These are phyloP conservation scores for Andrena cerasifolii DNA, from an alignment of 1,140 invertebrate species.

Conservation along the genomic window DNA sequence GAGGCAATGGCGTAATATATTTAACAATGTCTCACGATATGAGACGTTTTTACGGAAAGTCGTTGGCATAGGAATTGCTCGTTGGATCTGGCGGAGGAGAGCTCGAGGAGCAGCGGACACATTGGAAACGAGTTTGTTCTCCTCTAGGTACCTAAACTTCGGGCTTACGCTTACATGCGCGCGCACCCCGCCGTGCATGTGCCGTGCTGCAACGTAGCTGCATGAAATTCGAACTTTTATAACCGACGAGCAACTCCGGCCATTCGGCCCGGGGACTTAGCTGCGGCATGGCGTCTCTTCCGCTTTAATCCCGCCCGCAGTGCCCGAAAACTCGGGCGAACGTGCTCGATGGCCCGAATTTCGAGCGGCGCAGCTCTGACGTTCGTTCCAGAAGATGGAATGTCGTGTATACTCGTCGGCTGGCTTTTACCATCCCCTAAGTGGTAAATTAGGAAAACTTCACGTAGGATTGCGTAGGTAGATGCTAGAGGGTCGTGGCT, in stretches of 20 bases:
- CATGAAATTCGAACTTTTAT: constrained; percentile 62
- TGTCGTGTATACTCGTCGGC: not conserved
- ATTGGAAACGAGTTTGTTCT: constrained; percentile 68
- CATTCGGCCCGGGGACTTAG: constrained; percentile 53
- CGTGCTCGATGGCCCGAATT: not conserved
- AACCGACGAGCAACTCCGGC: constrained; percentile 55
- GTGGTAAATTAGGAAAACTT: too few species aligned
- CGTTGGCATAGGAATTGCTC: constrained; percentile 79
- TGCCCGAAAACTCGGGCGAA: constrained; percentile 21
- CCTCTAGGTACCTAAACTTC: constrained; percentile 55
- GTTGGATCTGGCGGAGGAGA: constrained; percentile 57
- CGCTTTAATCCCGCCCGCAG: constrained; percentile 48
- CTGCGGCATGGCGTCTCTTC: constrained; percentile 19
- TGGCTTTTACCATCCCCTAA: not conserved
- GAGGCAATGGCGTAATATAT: constrained; percentile 71
- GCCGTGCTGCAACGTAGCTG: not conserved
- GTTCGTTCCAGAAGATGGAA: not conserved
- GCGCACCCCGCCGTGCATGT: not conserved
- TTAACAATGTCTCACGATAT: constrained; percentile 72
- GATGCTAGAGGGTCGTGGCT: too few species aligned
- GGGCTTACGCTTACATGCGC: constrained; percentile 27
- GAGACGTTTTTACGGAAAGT: constrained; percentile 77
- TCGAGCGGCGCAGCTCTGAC: not conserved
- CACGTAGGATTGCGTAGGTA: too few species aligned
- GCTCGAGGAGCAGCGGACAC: constrained; percentile 55